Evolutionary conservation across 2,888 invertebrate genomes (phyloP), one percentile per base, ranked within the genome.

Genomic region (Cataglyphis altisquamis): DNA sequence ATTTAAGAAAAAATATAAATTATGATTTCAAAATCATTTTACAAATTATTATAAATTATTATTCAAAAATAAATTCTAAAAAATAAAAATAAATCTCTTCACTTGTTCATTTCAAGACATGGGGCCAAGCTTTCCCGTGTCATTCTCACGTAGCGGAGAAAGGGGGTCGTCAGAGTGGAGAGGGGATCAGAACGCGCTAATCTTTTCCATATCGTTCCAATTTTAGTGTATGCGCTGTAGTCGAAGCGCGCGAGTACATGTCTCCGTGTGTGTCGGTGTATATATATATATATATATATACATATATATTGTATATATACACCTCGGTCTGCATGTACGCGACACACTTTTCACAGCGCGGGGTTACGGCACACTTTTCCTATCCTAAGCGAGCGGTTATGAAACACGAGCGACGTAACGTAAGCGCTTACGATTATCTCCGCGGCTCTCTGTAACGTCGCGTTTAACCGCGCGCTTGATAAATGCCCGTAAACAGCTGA

Each of bases 401-500:
- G 63, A 83, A 86, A 84, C 77, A 67, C 82, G 63, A 68, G 83
- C 77, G 80, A 78, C 64, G 88, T 88, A 86, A 88, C 88, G 68
- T 45, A 45, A 39, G 67, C 57, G 70, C 70, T 70, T 45, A 32
- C 78, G 78, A 78, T 78, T 78, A 78, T 72, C 78, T 70, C 25
- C 78, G 60, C 29, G 29, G 45, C n/a, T n/a, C 48, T 62, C 29
- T 66, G 62, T 62, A 63, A 63, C 62, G 62, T 36, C 36, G 39
- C n/a, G 18, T 39, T n/a, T 18, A 45, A 45, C 18, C 48, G 48
- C 64, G 64, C 55, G 52, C 55, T 29, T 55, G 57, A 77, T 55
- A 67, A 67, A 77, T 29, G 25, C 60, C 36, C 25, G 60, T 41
- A 78, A 70, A 70, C 72, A 57, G 72, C 72, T 68, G 60, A 80